Percentiles rank a stretch among this genome's conserved stretches.
These are phyloP conservation scores for Ceratothoa steindachneri DNA, from an alignment of 2,888 invertebrate genomes.

Conservation along the genomic window DNA sequence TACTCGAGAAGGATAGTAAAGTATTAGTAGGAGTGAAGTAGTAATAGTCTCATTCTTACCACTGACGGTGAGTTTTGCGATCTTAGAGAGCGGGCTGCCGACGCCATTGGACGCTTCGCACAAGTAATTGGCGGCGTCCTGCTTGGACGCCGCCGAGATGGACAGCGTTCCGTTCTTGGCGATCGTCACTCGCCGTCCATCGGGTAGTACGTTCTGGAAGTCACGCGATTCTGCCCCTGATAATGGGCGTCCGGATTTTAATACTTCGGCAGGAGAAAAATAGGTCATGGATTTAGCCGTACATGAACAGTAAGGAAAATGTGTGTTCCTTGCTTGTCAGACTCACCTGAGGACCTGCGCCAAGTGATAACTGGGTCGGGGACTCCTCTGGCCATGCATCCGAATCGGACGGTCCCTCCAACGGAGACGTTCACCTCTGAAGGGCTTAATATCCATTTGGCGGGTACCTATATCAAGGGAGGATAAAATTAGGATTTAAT, in stretches of 20 bases:
- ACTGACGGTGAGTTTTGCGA: slow-evolving; percentile 55
- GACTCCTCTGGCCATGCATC: slow-evolving; percentile 22
- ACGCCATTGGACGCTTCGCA: slow-evolving; percentile 57
- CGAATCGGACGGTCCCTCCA: slow-evolving; percentile 18
- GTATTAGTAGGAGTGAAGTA: too few relatives aligned
- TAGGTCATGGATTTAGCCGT: not conserved
- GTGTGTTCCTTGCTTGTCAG: too few relatives aligned
- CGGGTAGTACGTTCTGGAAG: slow-evolving; percentile 23
- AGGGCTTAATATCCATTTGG: slow-evolving; percentile 22
- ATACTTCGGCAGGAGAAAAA: too few relatives aligned
- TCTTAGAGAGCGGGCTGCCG: slow-evolving; percentile 52
- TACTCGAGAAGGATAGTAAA: too few relatives aligned
- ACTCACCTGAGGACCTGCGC: slow-evolving; percentile 27
- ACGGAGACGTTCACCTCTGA: slow-evolving; percentile 18
- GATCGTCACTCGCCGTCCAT: too few relatives aligned
- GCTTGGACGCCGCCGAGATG: not conserved
- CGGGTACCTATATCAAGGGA: slow-evolving; percentile 19
- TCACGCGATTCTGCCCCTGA: slow-evolving; percentile 14
- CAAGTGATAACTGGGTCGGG: slow-evolving; percentile 26
- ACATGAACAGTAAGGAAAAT: too few relatives aligned
- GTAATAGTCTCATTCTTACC: slow-evolving; percentile 52
- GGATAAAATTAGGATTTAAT: too few relatives aligned
- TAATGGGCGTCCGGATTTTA: too few relatives aligned
- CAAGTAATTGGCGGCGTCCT: slow-evolving; percentile 56
- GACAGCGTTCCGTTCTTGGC: slow-evolving; percentile 12